Conservation (phyloP, 1,140 invertebrate genomes). For the Ips nitidus region DNA sequence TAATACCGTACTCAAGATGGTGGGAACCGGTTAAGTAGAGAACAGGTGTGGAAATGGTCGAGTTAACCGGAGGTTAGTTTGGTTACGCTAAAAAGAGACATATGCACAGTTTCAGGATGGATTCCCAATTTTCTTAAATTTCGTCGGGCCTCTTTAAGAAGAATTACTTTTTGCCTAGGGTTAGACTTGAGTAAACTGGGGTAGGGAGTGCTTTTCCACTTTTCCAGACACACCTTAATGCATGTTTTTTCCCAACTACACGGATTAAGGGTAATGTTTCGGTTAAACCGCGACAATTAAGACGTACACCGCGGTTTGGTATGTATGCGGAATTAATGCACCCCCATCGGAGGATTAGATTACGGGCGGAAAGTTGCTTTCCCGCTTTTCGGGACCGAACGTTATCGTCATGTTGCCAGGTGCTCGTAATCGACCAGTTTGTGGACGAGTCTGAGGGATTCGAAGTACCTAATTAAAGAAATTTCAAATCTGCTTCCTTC, state of each 20-base stretch:
- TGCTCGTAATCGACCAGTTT: neutral
- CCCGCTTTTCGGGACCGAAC: neutral
- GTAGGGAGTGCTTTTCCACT: too few relatives aligned
- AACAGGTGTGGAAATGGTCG: slow-evolving; percentile 25
- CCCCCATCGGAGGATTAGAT: slow-evolving; percentile 3
- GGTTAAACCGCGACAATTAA: slow-evolving; percentile 3
- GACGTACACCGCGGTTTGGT: neutral
- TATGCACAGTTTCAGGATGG: slow-evolving; percentile 15
- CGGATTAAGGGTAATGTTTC: too few relatives aligned
- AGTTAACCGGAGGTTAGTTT: slow-evolving; percentile 23
- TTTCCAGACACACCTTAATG: too few relatives aligned
- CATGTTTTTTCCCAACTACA: too few relatives aligned
- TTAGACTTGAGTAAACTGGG: neutral
- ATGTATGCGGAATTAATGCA: slow-evolving; percentile 5
- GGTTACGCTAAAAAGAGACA: slow-evolving; percentile 11
- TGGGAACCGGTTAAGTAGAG: slow-evolving; percentile 26
- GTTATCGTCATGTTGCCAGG: slow-evolving; percentile 6
- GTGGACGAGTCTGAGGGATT: too few relatives aligned
- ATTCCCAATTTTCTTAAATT: slow-evolving; percentile 27
- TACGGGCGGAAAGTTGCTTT: slow-evolving; percentile 1
- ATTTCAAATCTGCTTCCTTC: too few relatives aligned
- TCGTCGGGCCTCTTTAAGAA: slow-evolving; percentile 7
- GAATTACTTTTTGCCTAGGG: slow-evolving; percentile 12
- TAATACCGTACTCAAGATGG: slow-evolving; percentile 17
- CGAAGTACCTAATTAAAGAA: too few relatives aligned